phyloP scores from a whole-genome alignment of 2,888 invertebrate genomes.

The Drosophila austrosaltans region DNA sequence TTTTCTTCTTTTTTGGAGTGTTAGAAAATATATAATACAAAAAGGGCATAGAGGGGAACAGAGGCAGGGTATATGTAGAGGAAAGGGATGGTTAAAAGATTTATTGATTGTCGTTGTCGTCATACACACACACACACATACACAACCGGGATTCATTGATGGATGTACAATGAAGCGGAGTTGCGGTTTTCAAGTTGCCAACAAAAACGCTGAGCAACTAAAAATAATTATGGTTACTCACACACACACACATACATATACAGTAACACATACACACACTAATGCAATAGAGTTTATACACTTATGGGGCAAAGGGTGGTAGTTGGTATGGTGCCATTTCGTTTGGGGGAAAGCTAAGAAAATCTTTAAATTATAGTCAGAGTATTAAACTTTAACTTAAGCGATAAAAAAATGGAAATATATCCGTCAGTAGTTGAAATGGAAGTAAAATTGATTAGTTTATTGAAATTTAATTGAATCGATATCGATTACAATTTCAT shows the following conservation, averaged over 20 bases:
- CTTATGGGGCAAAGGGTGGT: conserved; percentile 5
- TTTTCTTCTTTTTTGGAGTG: conserved; percentile 25
- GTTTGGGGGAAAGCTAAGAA: neutral
- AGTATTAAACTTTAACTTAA: neutral
- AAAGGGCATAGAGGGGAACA: conserved; percentile 48
- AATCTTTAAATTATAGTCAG: neutral
- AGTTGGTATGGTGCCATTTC: neutral
- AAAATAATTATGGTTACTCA: conserved; percentile 74
- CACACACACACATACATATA: conserved; percentile 28
- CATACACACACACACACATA: conserved; percentile 39
- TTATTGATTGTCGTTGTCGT: conserved; percentile 75
- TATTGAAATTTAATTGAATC: too few species aligned
- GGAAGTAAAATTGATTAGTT: neutral
- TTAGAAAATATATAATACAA: conserved; percentile 61
- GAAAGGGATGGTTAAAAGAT: conserved; percentile 57
- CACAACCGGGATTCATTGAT: conserved; percentile 25
- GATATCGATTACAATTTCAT: too few species aligned
- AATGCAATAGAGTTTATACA: conserved; percentile 25
- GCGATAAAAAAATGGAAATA: neutral
- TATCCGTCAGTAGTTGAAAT: neutral
- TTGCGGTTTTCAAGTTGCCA: conserved; percentile 76
- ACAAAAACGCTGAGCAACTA: conserved; percentile 78
- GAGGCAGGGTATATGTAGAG: conserved; percentile 30
- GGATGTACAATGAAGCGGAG: conserved; percentile 63
- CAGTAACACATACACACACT: conserved; percentile 11